Evolutionary conservation across 2,113 vertebrate genomes (phyloP).

Genomic region (Jaculus jaculus): DNA sequence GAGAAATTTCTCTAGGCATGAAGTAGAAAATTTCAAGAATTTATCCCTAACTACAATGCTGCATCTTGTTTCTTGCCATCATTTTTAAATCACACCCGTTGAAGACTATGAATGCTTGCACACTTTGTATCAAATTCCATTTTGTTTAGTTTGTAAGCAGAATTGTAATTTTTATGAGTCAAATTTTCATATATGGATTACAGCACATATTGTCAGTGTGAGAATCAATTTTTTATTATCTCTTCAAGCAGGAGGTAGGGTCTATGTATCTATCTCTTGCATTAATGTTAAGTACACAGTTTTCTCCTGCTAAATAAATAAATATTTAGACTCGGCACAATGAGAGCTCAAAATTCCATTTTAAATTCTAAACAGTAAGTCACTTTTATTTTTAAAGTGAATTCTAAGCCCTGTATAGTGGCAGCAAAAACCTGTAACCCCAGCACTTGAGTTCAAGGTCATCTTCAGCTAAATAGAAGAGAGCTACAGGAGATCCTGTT

Average conservation of each 20-base stretch:
- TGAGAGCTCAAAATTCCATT: background rate
- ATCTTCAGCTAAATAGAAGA: background rate
- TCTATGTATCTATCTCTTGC: constrained; percentile 11
- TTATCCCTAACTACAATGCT: background rate
- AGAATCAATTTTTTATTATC: constrained; percentile 42
- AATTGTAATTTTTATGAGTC: background rate
- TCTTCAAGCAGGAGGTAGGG: constrained; percentile 27
- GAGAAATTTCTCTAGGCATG: background rate
- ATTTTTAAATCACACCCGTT: background rate
- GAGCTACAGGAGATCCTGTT: background rate
- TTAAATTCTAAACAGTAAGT: background rate
- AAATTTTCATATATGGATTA: background rate
- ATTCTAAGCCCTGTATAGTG: background rate
- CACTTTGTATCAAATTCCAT: background rate
- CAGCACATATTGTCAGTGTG: constrained; percentile 14
- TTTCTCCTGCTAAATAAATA: constrained; percentile 61
- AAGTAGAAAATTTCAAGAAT: constrained; percentile 11
- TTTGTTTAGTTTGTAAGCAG: constrained; percentile 53
- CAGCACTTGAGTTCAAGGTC: background rate
- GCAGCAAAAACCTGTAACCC: background rate
- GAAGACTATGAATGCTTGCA: background rate
- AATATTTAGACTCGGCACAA: constrained; percentile 58
- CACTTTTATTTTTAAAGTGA: background rate
- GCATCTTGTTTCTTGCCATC: constrained; percentile 8
- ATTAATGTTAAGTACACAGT: constrained; percentile 51